phyloP scores from a whole-genome alignment of 2,113 vertebrate genomes.

The Pitta sordida region DNA sequence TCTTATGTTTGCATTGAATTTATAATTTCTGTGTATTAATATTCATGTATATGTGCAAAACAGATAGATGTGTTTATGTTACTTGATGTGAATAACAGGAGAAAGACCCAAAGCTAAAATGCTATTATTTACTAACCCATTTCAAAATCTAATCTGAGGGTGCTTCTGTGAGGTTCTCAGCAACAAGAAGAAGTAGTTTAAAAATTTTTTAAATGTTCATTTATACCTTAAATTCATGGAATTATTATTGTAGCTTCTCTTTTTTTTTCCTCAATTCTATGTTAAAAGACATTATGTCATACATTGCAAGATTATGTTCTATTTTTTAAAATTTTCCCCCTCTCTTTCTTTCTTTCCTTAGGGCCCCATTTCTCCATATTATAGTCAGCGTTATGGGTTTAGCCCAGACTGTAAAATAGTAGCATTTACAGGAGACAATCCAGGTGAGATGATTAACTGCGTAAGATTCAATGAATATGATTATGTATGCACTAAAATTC shows the following conservation, averaged over 20 bases:
- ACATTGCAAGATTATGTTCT: background rate
- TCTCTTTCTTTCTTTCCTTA: constrained; percentile 37
- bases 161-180: background rate
- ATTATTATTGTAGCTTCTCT: background rate
- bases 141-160: background rate
- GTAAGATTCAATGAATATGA: background rate
- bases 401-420: constrained; percentile 80
- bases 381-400: constrained; percentile 82
- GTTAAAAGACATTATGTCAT: background rate
- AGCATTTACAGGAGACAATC: constrained; percentile 95
- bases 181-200: background rate
- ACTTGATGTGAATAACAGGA: background rate
- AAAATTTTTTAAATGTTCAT: background rate
- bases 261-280: background rate
- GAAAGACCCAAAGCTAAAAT: background rate
- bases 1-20: constrained; percentile 23
- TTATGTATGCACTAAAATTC: background rate
- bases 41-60: constrained; percentile 14
- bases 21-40: constrained; percentile 34
- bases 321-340: background rate
- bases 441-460: constrained; percentile 77
- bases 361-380: constrained; percentile 85
- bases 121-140: background rate
- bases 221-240: background rate
- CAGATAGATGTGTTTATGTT: background rate